Evolutionary conservation across 1,140 invertebrate genomes (phyloP).

Genomic region (Drosophila pandora): DNA sequence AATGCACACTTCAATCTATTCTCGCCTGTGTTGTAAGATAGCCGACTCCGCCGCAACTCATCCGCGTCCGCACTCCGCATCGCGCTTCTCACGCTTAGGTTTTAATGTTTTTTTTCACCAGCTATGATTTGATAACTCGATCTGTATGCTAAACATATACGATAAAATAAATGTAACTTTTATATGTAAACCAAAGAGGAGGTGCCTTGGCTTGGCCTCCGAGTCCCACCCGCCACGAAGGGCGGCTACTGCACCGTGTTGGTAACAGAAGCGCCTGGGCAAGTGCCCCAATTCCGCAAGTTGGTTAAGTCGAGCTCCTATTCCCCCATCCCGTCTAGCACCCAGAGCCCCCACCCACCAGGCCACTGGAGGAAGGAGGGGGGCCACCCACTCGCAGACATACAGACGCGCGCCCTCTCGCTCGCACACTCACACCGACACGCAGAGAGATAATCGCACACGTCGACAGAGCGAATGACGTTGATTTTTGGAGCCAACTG

Average conservation of each 20-base stretch:
- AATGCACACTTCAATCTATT: not conserved
- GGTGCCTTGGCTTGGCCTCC: not conserved
- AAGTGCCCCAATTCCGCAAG: too few relatives aligned
- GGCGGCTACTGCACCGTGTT: too few relatives aligned
- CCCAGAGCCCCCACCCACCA: not conserved
- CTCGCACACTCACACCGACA: not conserved
- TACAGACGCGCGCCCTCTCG: not conserved
- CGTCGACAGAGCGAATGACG: conserved; percentile 41
- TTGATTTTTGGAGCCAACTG: conserved; percentile 41
- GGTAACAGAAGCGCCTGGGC: too few relatives aligned
- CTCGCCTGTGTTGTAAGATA: conserved; percentile 53
- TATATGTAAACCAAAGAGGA: conserved; percentile 21
- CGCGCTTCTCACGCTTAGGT: not conserved
- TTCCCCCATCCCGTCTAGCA: too few relatives aligned
- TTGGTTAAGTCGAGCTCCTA: too few relatives aligned
- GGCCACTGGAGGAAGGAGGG: not conserved
- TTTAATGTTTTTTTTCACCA: conserved; percentile 21
- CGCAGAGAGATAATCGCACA: conserved; percentile 23
- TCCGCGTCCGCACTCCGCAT: not conserved
- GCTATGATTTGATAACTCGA: conserved; percentile 20
- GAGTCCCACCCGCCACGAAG: too few relatives aligned
- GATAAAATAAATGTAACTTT: conserved; percentile 42
- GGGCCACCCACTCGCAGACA: conserved; percentile 6
- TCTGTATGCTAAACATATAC: conserved; percentile 32
- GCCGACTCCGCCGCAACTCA: conserved; percentile 13